Percentiles rank a stretch among this genome's conserved stretches.
phyloP scores from a whole-genome alignment of 2,888 invertebrate species.

The Neoaliturus tenellus region DNA sequence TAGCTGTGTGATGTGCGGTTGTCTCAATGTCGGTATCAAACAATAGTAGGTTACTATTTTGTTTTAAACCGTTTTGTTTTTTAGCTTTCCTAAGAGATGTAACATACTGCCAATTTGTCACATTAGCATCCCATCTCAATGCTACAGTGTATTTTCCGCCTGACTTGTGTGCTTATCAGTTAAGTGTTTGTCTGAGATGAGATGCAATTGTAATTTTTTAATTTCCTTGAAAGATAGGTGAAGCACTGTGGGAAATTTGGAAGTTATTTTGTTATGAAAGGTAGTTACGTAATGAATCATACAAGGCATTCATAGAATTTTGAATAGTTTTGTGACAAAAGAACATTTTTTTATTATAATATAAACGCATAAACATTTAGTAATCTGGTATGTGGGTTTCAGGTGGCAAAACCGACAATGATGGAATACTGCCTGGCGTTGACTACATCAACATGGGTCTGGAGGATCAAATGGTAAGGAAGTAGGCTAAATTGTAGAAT shows the following conservation, averaged over 20 bases:
- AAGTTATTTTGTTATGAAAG: background rate
- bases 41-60: background rate
- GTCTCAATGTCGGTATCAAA: background rate
- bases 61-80: no score
- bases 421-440: slow-evolving; percentile 68
- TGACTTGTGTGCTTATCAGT: background rate
- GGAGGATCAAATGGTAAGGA: slow-evolving; percentile 78
- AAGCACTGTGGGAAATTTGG: background rate
- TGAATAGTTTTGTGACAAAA: no score
- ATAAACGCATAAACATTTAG: no score
- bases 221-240: background rate
- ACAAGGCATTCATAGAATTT: no score
- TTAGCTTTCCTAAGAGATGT: no score
- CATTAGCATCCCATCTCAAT: no score
- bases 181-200: background rate
- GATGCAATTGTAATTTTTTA: background rate
- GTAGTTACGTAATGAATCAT: background rate
- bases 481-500: no score
- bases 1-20: background rate
- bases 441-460: slow-evolving; percentile 76
- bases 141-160: background rate
- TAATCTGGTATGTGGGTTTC: slow-evolving; percentile 13
- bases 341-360: no score
- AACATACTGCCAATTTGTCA: no score
- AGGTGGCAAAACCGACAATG: slow-evolving; percentile 58